A percentile compares a stretch with the other conserved stretches of the same genome.
Evolutionary conservation across 2,888 invertebrate species (phyloP).

Genomic region (Litoditis marina): DNA sequence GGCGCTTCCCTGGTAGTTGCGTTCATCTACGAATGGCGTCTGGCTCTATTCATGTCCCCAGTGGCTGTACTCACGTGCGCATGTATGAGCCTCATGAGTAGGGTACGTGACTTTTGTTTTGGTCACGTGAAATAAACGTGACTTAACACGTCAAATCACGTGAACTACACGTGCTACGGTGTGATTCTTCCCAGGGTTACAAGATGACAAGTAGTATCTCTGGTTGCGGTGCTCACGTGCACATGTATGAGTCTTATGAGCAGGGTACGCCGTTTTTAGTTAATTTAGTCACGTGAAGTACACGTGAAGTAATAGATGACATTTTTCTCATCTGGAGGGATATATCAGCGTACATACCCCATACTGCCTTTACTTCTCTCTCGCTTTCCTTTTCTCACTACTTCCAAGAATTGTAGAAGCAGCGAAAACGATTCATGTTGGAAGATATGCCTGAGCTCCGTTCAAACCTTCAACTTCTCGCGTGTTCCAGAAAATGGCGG

Average conservation of each 20-base stretch:
- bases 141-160: too few species aligned
- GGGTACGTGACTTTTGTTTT: slow-evolving; percentile 27
- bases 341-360: too few species aligned
- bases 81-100: slow-evolving; percentile 37
- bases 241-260: slow-evolving; percentile 37
- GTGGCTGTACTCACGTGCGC: slow-evolving; percentile 31
- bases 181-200: too few species aligned
- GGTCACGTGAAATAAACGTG: not conserved
- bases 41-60: slow-evolving; percentile 46
- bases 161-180: too few species aligned
- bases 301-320: too few species aligned
- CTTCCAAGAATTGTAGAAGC: not conserved
- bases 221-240: slow-evolving; percentile 32
- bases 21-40: slow-evolving; percentile 46
- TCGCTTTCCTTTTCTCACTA: not conserved
- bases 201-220: slow-evolving; percentile 22
- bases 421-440: too few species aligned
- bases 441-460: too few species aligned
- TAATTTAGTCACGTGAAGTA: not conserved
- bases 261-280: slow-evolving; percentile 29
- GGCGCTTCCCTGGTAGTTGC: slow-evolving; percentile 34
- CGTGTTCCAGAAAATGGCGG: slow-evolving; percentile 37
- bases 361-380: not conserved
- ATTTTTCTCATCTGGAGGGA: not conserved
- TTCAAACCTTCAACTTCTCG: too few species aligned